Conservation (phyloP, 2,113 vertebrate genomes). For the Onychostoma macrolepis region DNA sequence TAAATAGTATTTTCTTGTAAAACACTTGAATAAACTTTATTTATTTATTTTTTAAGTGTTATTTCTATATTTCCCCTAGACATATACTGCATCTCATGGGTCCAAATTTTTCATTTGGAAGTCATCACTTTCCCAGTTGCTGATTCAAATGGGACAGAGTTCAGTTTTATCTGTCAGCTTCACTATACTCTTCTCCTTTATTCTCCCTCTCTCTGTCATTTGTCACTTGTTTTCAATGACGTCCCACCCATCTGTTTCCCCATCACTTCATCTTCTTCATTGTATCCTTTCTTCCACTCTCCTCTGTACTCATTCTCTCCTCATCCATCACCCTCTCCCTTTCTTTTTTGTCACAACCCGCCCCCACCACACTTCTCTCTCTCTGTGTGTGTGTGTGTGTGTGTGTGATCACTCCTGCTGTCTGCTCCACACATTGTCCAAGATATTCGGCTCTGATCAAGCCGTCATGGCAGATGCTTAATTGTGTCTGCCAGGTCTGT, state of each 20-base stretch:
- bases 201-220: not conserved
- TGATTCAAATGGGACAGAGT: not conserved
- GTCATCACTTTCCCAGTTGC: not conserved
- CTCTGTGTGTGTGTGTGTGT: not conserved
- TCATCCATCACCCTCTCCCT: not conserved
- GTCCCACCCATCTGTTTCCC: conserved; percentile 4
- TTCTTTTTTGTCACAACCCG: not conserved
- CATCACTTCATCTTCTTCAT: not conserved
- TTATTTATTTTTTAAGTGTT: not conserved
- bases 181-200: not conserved
- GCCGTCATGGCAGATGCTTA: conserved; percentile 16
- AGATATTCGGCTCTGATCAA: conserved; percentile 33
- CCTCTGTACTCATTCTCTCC: not conserved
- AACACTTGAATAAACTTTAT: not conserved
- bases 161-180: not conserved
- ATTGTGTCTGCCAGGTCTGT: conserved; percentile 27
- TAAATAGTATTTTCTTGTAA: too few relatives aligned
- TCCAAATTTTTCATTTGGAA: not conserved
- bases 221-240: not conserved
- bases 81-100: not conserved
- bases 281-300: not conserved
- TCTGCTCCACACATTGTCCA: conserved; percentile 14
- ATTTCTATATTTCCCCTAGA: not conserved
- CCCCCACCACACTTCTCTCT: not conserved
- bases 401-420: conserved; percentile 1